Conservation (phyloP, 2,113 vertebrate species). For the Zootoca vivipara region DNA sequence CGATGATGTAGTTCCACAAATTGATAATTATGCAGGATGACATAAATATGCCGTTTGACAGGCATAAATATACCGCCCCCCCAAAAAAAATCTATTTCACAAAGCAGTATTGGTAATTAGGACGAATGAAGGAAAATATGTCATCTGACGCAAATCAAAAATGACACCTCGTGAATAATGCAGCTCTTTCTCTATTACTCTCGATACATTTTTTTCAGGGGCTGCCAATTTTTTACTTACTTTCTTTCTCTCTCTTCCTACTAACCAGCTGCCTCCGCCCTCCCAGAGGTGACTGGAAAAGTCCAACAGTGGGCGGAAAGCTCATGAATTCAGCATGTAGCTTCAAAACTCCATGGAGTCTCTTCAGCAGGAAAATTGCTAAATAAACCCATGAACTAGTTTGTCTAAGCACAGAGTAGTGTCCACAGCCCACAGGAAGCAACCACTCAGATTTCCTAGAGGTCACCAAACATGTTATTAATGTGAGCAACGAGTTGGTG, state of each 20-base stretch:
- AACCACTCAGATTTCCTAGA: background rate
- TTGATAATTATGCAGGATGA: constrained; percentile 41
- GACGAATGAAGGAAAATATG: constrained; percentile 37
- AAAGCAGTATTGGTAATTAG: constrained; percentile 41
- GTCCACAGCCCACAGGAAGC: background rate
- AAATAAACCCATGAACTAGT: background rate
- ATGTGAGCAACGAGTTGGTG: too few species aligned
- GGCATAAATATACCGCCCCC: constrained; percentile 27
- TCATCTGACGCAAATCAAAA: constrained; percentile 51
- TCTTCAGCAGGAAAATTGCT: background rate
- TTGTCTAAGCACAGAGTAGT: background rate
- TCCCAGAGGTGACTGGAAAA: background rate
- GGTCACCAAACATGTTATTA: background rate
- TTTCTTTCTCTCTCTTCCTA: background rate
- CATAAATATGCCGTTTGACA: constrained; percentile 53
- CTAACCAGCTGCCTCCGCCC: background rate
- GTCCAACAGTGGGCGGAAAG: background rate
- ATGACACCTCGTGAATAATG: constrained; percentile 56
- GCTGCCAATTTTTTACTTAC: fast-evolving
- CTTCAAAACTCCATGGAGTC: background rate
- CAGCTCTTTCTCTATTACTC: constrained; percentile 39
- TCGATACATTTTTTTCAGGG: constrained; percentile 22
- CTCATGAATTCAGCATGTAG: background rate
- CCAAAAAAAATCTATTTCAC: constrained; percentile 10
- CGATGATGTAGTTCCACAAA: constrained; percentile 38